Base-by-base conservation (phyloP, 1,140 invertebrate genomes). In the Triops cancriformis region DNA sequence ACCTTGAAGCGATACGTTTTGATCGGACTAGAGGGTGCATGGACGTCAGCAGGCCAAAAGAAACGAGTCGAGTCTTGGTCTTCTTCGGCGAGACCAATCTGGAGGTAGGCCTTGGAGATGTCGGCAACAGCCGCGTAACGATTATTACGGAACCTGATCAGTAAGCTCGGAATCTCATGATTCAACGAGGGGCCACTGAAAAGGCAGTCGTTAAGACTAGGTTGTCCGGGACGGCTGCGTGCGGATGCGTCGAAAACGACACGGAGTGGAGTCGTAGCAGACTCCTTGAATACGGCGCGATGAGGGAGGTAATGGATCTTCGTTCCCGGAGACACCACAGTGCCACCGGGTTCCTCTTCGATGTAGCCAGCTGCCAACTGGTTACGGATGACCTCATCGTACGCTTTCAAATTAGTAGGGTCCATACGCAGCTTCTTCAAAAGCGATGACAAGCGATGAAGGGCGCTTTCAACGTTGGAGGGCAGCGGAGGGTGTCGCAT, bases 21-120 rank as follows among this genome's bases (percentile, higher is more conserved):
- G n/a, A n/a, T n/a, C n/a, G n/a, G n/a, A n/a, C n/a, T n/a, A n/a
- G n/a, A n/a, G n/a, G n/a, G n/a, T n/a, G n/a, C n/a, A n/a, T n/a
- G n/a, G n/a, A n/a, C n/a, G n/a, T n/a, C n/a, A n/a, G n/a, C n/a
- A n/a, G n/a, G n/a, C n/a, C n/a, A n/a, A n/a, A n/a, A n/a, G n/a
- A n/a, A n/a, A n/a, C 72, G 76, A 6, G 73, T 72, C 18, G 37
- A 77, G 37, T 73, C 72, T 18, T 72, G 51, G n/a, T 77, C 76
- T 26, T 73, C 0, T 6, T 26, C 45, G 23, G 27, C 31, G 23
- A 77, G 76, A 18, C 14, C 23, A 18, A 77, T 27, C 26, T 77
- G 64, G 23, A 64, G 76, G 14, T 26, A 73, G 41, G 76, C 76
- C 28, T 77, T 77, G 31, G 72, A 45, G 64, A 77, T 77, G 64